Evolutionary conservation across 2,113 vertebrate genomes (phyloP).

Genomic region (Thymallus thymallus): DNA sequence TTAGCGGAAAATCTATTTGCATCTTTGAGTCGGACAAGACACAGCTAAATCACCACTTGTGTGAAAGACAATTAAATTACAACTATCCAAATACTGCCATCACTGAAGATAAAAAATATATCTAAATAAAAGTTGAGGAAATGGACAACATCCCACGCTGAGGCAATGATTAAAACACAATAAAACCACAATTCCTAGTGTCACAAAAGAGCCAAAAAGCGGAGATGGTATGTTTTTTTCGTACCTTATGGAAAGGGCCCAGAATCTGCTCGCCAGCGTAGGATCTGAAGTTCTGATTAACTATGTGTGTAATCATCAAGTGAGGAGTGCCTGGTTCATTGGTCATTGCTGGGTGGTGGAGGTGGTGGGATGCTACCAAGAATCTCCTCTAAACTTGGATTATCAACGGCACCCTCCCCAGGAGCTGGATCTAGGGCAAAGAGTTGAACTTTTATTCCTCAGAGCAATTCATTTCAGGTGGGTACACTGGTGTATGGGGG

Average conservation of each 20-base stretch:
- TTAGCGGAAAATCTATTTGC: constrained; percentile 14
- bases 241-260: constrained; percentile 99
- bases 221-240: constrained; percentile 21
- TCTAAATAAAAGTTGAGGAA: constrained; percentile 4
- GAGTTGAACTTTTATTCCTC: constrained; percentile 65
- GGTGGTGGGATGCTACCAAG: constrained; percentile 92
- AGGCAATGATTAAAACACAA: background rate
- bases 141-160: background rate
- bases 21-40: constrained; percentile 36
- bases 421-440: constrained; percentile 71
- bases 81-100: constrained; percentile 10
- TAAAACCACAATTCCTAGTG: background rate
- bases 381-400: constrained; percentile 95
- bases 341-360: constrained; percentile 95
- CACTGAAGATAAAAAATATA: constrained; percentile 24
- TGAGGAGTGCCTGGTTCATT: constrained; percentile 96
- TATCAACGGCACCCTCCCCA: constrained; percentile 75
- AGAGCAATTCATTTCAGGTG: constrained; percentile 63
- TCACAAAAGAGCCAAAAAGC: background rate
- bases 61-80: constrained; percentile 12
- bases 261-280: constrained; percentile 90
- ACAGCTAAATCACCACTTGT: constrained; percentile 25
- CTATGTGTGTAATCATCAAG: constrained; percentile 98
- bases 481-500: constrained; percentile 56
- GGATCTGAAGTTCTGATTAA: constrained; percentile 98